These are phyloP conservation scores for Actinostola sp. DNA, from an alignment of 92 coral and sea anemone genomes.

Conservation along the genomic window DNA sequence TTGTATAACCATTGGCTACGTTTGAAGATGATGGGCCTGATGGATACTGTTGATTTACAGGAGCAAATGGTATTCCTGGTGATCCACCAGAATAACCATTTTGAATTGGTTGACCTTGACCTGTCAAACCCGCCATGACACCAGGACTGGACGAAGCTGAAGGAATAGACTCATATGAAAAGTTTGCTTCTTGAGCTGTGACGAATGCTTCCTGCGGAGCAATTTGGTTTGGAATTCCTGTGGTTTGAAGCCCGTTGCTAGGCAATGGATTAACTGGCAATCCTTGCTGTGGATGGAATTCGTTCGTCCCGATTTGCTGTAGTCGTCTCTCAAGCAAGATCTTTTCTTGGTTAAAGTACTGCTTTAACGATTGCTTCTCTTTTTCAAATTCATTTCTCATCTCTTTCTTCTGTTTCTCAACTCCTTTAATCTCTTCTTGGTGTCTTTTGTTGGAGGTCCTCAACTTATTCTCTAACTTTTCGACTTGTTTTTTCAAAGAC, in stretches of 20 bases:
- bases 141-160: slow-evolving; percentile 24
- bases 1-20: neutral
- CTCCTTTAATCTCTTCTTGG: slow-evolving; percentile 63
- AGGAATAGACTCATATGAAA: slow-evolving; percentile 17
- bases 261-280: neutral
- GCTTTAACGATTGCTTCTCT: slow-evolving; percentile 61
- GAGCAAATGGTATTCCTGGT: neutral
- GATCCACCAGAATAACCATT: slow-evolving; percentile 11
- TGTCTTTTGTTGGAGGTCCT: slow-evolving; percentile 61
- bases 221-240: slow-evolving; percentile 7
- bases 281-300: neutral
- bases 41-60: neutral
- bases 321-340: slow-evolving; percentile 44
- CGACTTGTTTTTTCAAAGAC: slow-evolving; percentile 58
- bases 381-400: slow-evolving; percentile 75
- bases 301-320: slow-evolving; percentile 24
- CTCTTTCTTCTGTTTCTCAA: slow-evolving; percentile 63
- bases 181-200: slow-evolving; percentile 18
- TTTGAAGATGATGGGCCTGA: neutral
- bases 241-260: neutral
- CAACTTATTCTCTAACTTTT: slow-evolving; percentile 56
- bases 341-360: slow-evolving; percentile 66
- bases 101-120: neutral
- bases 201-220: slow-evolving; percentile 31
- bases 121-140: neutral